These are phyloP conservation scores for Acropternis orthonyx DNA, from an alignment of 2,797 vertebrate genomes.

Conservation along the genomic window DNA sequence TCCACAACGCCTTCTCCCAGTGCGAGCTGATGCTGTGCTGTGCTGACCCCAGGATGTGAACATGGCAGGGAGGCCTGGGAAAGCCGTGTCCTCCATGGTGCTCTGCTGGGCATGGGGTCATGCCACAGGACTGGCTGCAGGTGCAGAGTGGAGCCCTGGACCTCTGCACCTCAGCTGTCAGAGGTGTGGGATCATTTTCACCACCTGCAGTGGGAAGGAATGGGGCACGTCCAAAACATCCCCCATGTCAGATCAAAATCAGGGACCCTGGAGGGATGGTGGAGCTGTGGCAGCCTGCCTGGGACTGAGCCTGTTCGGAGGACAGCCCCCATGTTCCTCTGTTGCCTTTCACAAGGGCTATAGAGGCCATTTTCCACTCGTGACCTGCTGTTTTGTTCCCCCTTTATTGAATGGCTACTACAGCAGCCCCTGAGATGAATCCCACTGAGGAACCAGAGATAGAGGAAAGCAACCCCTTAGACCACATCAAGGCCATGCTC, in stretches of 20 bases:
- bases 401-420: neutral
- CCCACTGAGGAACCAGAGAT: neutral
- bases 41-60: neutral
- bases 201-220: neutral
- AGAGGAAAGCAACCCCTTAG: neutral
- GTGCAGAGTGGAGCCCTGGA: neutral
- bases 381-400: neutral
- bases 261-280: neutral
- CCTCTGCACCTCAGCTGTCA: neutral
- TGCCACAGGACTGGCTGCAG: neutral
- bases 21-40: neutral
- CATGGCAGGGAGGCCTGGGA: neutral
- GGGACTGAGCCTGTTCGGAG: neutral
- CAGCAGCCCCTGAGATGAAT: neutral
- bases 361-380: neutral
- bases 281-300: neutral
- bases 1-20: neutral
- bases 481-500: neutral
- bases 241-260: neutral
- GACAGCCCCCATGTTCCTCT: neutral
- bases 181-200: neutral
- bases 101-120: neutral
- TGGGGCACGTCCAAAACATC: neutral
- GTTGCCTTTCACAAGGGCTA: neutral
- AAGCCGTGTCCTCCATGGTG: fast-evolving